These are phyloP conservation scores for Calephelis perditalis DNA, from an alignment of 2,888 invertebrate genomes.

Conservation along the genomic window DNA sequence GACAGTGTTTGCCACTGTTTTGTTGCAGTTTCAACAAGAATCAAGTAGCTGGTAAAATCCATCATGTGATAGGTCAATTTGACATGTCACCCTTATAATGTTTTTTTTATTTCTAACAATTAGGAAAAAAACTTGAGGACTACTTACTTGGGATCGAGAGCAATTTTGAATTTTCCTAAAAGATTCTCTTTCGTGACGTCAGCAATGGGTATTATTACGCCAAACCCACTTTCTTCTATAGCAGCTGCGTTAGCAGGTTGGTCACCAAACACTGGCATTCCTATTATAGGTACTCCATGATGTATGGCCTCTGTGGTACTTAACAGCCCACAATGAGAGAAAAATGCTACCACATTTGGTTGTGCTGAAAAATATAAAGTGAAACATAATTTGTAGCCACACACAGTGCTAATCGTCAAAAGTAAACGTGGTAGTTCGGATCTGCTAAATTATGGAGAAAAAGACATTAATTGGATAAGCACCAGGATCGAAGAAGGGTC, in stretches of 20 bases:
- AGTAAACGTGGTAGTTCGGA: too few relatives aligned
- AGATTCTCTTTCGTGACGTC: conserved; percentile 70
- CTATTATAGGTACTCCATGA: conserved; percentile 78
- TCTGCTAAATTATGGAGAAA: too few relatives aligned
- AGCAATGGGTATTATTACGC: conserved; percentile 62
- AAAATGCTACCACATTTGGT: conserved; percentile 77
- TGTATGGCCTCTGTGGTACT: conserved; percentile 79
- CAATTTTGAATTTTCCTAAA: conserved; percentile 64
- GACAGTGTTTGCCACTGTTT: too few relatives aligned
- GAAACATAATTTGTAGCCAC: conserved; percentile 71
- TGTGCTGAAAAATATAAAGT: conserved; percentile 73
- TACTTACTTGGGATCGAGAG: conserved; percentile 74
- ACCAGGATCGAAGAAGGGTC: too few relatives aligned
- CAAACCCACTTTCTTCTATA: conserved; percentile 75
- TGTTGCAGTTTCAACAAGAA: too few relatives aligned
- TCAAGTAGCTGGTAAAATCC: too few relatives aligned
- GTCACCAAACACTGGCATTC: conserved; percentile 79
- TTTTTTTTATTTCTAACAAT: too few relatives aligned
- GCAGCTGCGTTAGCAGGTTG: conserved; percentile 78
- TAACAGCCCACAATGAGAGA: conserved; percentile 79
- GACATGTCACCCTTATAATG: too few relatives aligned
- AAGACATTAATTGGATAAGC: too few relatives aligned
- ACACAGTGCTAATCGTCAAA: too few relatives aligned
- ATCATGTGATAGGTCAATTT: too few relatives aligned
- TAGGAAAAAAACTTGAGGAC: background rate